Evolutionary conservation across 2,113 vertebrate species (phyloP), one percentile per base, ranked within the genome.

Genomic region (Sylvietta virens): DNA sequence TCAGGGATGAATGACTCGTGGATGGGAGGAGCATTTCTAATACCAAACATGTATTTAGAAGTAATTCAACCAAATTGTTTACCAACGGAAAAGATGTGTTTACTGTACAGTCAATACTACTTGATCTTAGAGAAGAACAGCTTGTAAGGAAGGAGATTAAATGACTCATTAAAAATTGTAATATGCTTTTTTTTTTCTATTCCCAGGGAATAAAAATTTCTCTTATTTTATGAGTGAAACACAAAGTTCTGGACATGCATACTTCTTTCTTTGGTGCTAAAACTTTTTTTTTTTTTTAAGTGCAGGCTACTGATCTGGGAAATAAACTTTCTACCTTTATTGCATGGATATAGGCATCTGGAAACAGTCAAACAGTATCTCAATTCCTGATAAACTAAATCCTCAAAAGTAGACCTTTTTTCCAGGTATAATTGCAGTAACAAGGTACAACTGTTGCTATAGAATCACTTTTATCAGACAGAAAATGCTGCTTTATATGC

Each of bases 91-190:
- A 54, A 56, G 60, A 60, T 56, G 26, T 95, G 84, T 95, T 92
- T 97, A 90, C 74, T 93, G 79, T 72, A 88, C 60, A 93, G 92
- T 77, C 90, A 93, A 87, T 91, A 66, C 31, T 70, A 47, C 62
- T 90, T 94, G 88, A 87, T 94, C 88, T 88, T 73, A 23, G 47
- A 85, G 30, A 14, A 93, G 91, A 78, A 77, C 78, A 91, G 27
- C 60, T 77, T 91, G 35, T 73, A 66, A 86, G 57, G n/a, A 84
- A 92, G 33, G 16, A 93, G 66, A 90, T 65, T 81, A 92, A 79
- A 70, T 89, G 70, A 91, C 51, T 91, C 77, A 74, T 88, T 95
- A 84, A 30, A 92, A 91, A 19, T 62, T 91, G 11, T 17, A 82
- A 78, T 85, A 71, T 62, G 35, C 35, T 72, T 79, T 88, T 51